phyloP scores from a whole-genome alignment of 2,888 invertebrate species.

The Sturmia bella region DNA sequence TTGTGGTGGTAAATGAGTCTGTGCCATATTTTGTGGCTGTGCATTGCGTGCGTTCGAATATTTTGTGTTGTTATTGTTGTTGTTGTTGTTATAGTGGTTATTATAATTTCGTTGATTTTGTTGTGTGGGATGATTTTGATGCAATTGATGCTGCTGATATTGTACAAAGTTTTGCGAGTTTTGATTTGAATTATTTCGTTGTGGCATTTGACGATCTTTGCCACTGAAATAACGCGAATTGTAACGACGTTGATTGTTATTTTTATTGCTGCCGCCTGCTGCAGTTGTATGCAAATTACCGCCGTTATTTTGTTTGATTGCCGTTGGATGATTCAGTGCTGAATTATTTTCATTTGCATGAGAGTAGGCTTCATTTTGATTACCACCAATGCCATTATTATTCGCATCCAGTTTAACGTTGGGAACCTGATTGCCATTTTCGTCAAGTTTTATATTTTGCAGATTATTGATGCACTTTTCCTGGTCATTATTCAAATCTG shows the following conservation, averaged over 20 bases:
- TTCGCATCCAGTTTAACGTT: conserved; percentile 71
- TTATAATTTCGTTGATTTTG: conserved; percentile 56
- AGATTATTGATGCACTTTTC: conserved; percentile 62
- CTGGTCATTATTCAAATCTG: conserved; percentile 66
- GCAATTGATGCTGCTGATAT: conserved; percentile 38
- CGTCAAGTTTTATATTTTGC: conserved; percentile 70
- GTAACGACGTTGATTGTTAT: conserved; percentile 72
- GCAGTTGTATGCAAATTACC: conserved; percentile 16
- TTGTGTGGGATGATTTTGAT: conserved; percentile 48
- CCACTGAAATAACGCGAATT: conserved; percentile 74
- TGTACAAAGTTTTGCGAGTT: conserved; percentile 5
- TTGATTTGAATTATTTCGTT: conserved; percentile 57
- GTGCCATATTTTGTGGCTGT: conserved; percentile 30
- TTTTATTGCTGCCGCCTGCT: conserved; percentile 36
- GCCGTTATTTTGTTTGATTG: conserved; percentile 37
- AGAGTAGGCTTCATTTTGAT: not conserved
- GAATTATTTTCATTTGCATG: conserved; percentile 30
- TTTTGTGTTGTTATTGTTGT: conserved; percentile 34
- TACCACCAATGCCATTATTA: conserved; percentile 61
- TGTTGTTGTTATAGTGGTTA: conserved; percentile 45
- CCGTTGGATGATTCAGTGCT: conserved; percentile 32
- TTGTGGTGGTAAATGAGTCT: conserved; percentile 25
- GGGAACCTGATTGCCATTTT: conserved; percentile 69
- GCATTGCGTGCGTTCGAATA: conserved; percentile 40
- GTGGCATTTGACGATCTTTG: conserved; percentile 72